phyloP scores from a whole-genome alignment of 1,140 invertebrate genomes.

The Anastrepha ludens region DNA sequence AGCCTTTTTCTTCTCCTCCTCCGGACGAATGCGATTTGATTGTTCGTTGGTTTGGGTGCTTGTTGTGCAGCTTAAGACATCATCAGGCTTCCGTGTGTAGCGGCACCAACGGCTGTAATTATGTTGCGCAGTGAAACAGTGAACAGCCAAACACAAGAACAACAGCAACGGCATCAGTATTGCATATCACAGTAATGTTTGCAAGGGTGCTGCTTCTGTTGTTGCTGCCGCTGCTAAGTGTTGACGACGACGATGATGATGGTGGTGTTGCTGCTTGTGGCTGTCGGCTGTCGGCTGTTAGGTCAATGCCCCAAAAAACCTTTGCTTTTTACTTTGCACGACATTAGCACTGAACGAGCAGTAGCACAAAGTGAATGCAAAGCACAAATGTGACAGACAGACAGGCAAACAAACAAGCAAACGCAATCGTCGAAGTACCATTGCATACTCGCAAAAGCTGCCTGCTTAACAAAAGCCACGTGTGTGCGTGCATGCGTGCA shows the following conservation, averaged over 20 bases:
- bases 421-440: constrained; percentile 1
- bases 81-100: constrained; percentile 44
- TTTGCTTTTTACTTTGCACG: constrained; percentile 45
- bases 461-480: neutral
- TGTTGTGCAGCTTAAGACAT: constrained; percentile 40
- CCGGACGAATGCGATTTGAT: neutral
- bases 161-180: neutral
- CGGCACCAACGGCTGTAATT: constrained; percentile 42
- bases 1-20: neutral
- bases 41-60: constrained; percentile 2
- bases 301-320: constrained; percentile 63
- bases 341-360: neutral
- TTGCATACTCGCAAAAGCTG: constrained; percentile 22
- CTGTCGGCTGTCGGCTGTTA: constrained; percentile 52
- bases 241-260: neutral
- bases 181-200: neutral
- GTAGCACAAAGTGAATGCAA: neutral
- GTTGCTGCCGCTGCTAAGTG: neutral
- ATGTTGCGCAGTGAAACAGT: constrained; percentile 24
- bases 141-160: neutral
- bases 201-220: constrained; percentile 1
- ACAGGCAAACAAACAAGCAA: neutral
- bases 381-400: constrained; percentile 39
- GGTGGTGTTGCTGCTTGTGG: constrained; percentile 14
- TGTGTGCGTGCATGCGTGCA: neutral